phyloP scores from a whole-genome alignment of 2,797 vertebrate genomes.

The Lithobates sylvaticus region DNA sequence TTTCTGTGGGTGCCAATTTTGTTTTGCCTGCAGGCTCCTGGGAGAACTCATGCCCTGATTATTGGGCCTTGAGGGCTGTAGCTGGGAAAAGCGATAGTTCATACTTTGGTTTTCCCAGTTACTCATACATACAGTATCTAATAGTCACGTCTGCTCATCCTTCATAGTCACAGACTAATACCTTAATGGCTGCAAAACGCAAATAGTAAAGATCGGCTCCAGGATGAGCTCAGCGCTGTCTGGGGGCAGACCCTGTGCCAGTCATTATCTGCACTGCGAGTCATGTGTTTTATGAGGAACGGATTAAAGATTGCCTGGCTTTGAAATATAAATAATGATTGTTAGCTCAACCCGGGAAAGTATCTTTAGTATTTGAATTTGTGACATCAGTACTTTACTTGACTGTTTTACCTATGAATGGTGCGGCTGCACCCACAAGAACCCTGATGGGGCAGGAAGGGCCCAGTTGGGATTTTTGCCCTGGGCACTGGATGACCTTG shows the following conservation, averaged over 20 bases:
- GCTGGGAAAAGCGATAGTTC: no score
- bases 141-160: not conserved
- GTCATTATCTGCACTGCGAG: not conserved
- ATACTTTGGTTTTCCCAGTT: no score
- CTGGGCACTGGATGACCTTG: no score
- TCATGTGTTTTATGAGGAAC: not conserved
- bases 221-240: not conserved
- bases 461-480: no score
- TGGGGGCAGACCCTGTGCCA: not conserved
- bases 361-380: not conserved
- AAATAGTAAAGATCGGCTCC: not conserved
- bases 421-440: no score
- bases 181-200: not conserved
- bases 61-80: no score
- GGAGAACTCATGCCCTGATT: no score
- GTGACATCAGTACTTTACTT: not conserved
- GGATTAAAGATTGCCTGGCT: not conserved
- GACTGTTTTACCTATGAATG: not conserved
- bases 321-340: not conserved
- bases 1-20: no score
- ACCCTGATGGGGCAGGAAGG: no score
- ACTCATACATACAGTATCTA: not conserved
- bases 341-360: no score
- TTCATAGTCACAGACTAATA: not conserved
- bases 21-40: no score